Evolutionary conservation across 1,140 invertebrate genomes (phyloP), one percentile per base, ranked within the genome.

Genomic region (Drosophila parvula): DNA sequence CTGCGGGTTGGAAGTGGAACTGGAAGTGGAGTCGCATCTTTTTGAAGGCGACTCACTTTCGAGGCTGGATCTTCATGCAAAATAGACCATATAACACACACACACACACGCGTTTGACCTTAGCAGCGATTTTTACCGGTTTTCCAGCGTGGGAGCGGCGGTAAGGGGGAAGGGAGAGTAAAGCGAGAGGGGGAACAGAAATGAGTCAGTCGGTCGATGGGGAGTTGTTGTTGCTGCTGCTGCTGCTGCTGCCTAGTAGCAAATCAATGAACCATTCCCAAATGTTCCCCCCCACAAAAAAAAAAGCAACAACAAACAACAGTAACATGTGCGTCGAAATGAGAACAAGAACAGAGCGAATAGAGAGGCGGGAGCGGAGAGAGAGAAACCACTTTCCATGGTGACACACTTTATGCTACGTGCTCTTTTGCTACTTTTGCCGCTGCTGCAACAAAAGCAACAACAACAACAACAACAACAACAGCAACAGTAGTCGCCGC

Each of bases 351-450:
- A 84, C 74, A 74, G 53, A 65, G 53, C 56, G 56, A 68, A 43
- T 67, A 79, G 56, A 76, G 62, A 57, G 45, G 22, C 59, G 59
- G 57, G 56, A 67, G 60, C 78, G 62, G 60, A 48, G 44, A 71
- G 63, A 80, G 64, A 82, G 75, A 89, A 89, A 89, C 85, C 84
- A 89, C 84, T 89, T 89, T 89, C 84, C 84, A 89, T 88, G 81
- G 74, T 89, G 84, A 89, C 84, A 89, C 68, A 89, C 84, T 89
- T 69, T 78, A 74, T 89, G 80, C 77, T 88, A 88, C 84, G 84
- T 88, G 84, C 84, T 89, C 83, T 88, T 89, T 88, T 83, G 79
- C 84, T 89, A 84, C 84, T 88, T 83, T 84, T 80, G 83, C 74
- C 77, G 71, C 70, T 65, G 79, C 77, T 65, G 64, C 78, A 74